Evolutionary conservation across 2,797 vertebrate genomes (phyloP).

Genomic region (Helostoma temminkii): DNA sequence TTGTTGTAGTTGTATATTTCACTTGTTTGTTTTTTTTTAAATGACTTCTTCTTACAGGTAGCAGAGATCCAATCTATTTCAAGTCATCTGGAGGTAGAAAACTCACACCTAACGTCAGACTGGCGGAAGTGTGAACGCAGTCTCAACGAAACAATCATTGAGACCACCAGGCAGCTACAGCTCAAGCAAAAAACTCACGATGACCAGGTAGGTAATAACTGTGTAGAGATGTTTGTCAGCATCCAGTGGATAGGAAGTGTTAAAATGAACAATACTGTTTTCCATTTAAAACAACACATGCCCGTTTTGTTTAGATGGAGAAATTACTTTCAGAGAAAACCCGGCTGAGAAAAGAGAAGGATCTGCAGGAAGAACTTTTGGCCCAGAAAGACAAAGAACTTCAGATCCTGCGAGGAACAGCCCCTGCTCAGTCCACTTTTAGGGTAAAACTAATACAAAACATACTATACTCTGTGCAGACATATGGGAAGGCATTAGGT

Average conservation of each 20-base stretch:
- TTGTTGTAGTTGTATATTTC: too few species aligned
- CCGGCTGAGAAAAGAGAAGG: conserved; percentile 72
- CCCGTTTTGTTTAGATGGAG: conserved; percentile 63
- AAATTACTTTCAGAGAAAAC: conserved; percentile 78
- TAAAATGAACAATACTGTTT: not conserved
- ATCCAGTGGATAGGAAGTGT: not conserved
- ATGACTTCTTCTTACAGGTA: conserved; percentile 72
- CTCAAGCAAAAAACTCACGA: conserved; percentile 71
- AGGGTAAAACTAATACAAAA: conserved; percentile 42
- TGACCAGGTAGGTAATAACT: conserved; percentile 45
- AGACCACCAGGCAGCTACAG: conserved; percentile 37
- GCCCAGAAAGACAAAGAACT: conserved; percentile 60
- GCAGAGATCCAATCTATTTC: conserved; percentile 75
- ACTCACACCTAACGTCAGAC: conserved; percentile 51
- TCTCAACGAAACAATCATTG: not conserved
- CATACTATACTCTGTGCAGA: not conserved
- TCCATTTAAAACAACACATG: not conserved
- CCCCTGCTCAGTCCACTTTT: conserved; percentile 36
- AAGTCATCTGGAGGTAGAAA: conserved; percentile 78
- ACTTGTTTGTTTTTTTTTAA: not conserved
- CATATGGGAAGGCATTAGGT: not conserved
- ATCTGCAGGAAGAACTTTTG: conserved; percentile 60
- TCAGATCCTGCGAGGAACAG: conserved; percentile 36
- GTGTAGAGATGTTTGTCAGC: not conserved
- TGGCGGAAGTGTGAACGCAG: conserved; percentile 60